These are phyloP conservation scores for Scortum barcoo DNA, from an alignment of 2,113 vertebrate genomes.

Conservation along the genomic window DNA sequence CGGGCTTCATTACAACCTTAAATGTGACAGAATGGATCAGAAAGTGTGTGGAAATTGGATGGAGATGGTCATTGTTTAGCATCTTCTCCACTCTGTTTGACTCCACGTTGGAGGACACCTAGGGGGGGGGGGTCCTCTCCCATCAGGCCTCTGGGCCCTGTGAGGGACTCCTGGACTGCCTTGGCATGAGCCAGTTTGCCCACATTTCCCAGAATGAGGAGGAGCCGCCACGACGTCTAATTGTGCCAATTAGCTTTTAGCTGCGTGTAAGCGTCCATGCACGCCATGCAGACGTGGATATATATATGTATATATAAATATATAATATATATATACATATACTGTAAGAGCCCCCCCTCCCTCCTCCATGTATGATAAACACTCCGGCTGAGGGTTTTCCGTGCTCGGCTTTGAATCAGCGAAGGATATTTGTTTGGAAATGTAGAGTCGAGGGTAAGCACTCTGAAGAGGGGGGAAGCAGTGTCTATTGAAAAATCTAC, in stretches of 20 bases:
- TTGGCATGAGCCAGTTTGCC: conserved; percentile 50
- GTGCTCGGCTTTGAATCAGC: conserved; percentile 50
- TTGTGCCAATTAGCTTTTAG: conserved; percentile 53
- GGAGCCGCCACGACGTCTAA: conserved; percentile 43
- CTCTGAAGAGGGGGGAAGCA: conserved; percentile 74
- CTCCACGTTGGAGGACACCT: neutral
- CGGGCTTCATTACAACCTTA: neutral
- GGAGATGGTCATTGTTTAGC: neutral
- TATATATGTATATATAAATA: too few relatives aligned
- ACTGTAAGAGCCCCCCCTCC: conserved; percentile 27
- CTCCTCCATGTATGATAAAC: conserved; percentile 55
- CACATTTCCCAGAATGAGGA: conserved; percentile 56
- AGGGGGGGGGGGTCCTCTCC: neutral
- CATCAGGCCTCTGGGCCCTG: conserved; percentile 24
- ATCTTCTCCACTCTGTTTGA: neutral
- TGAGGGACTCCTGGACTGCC: conserved; percentile 2
- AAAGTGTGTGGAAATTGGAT: neutral
- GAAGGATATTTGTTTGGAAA: conserved; percentile 79
- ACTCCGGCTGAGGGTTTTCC: neutral
- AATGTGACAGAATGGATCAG: neutral
- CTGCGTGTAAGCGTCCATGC: conserved; percentile 20
- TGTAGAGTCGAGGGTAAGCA: conserved; percentile 71
- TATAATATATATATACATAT: too few relatives aligned
- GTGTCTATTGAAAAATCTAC: conserved; percentile 76
- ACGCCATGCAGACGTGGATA: conserved; percentile 30